These are phyloP conservation scores for Drosophila setosimentum DNA, from an alignment of 2,888 invertebrate species.

Conservation along the genomic window DNA sequence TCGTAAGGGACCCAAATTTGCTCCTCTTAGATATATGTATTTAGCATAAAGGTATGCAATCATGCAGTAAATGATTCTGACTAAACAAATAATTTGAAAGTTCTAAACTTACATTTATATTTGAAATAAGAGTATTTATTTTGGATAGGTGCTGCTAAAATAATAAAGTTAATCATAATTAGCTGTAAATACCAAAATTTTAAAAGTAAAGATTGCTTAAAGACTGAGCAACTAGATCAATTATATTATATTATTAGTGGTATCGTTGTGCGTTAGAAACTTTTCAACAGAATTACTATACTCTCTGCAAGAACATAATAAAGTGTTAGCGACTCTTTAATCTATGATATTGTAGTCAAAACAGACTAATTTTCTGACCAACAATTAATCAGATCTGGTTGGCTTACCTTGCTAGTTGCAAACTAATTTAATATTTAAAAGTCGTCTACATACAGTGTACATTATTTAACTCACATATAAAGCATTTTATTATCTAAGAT, in stretches of 20 bases:
- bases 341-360: background rate
- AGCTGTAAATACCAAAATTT: background rate
- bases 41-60: background rate
- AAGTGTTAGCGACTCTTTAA: background rate
- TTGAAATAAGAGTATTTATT: too few species aligned
- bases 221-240: background rate
- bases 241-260: too few species aligned
- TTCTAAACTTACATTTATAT: background rate
- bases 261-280: background rate
- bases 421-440: background rate
- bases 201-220: fast-evolving
- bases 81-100: background rate
- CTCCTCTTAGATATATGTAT: background rate
- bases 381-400: background rate
- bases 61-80: background rate
- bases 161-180: background rate
- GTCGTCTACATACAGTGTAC: background rate
- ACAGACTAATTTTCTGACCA: background rate
- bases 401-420: background rate
- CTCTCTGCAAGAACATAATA: background rate
- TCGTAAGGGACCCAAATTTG: background rate
- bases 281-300: background rate
- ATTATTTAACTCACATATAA: background rate
- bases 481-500: background rate
- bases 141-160: background rate